Evolutionary conservation across 2,888 invertebrate species (phyloP).

Genomic region (Marasmarcha lunaedactyla): DNA sequence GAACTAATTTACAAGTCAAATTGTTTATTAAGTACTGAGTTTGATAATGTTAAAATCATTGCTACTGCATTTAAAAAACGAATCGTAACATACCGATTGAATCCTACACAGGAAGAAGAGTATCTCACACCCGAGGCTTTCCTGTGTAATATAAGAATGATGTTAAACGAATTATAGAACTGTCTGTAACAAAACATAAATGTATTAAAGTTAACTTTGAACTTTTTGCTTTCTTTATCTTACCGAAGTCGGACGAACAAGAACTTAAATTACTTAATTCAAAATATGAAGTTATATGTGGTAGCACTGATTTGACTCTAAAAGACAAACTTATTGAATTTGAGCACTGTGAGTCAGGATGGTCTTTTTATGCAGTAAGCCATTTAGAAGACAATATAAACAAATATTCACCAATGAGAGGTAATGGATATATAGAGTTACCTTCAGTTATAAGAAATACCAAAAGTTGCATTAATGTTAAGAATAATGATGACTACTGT

Average conservation of each 20-base stretch:
- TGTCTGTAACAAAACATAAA: slow-evolving; percentile 5
- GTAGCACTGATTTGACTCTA: slow-evolving; percentile 4
- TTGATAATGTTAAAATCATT: slow-evolving; percentile 9
- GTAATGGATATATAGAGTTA: slow-evolving; percentile 6
- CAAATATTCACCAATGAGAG: slow-evolving; percentile 9
- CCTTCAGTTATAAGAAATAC: slow-evolving; percentile 6
- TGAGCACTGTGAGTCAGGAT: slow-evolving; percentile 11
- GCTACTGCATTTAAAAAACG: slow-evolving; percentile 11
- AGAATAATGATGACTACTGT: slow-evolving; percentile 9
- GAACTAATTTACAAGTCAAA: slow-evolving; percentile 6
- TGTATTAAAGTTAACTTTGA: neutral
- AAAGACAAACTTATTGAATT: slow-evolving; percentile 8
- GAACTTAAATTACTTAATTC: slow-evolving; percentile 11
- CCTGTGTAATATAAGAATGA: slow-evolving; percentile 2
- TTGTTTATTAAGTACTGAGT: slow-evolving; percentile 5
- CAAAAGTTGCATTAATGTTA: slow-evolving; percentile 11
- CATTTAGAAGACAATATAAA: slow-evolving; percentile 12
- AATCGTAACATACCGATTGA: slow-evolving; percentile 11
- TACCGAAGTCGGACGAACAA: slow-evolving; percentile 5
- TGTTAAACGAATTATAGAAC: slow-evolving; percentile 7
- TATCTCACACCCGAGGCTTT: slow-evolving; percentile 8
- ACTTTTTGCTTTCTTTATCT: slow-evolving; percentile 7
- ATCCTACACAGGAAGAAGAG: slow-evolving; percentile 1
- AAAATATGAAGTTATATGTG: slow-evolving; percentile 5
- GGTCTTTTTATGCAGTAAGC: slow-evolving; percentile 8